Evolutionary conservation across 2,113 vertebrate species (phyloP).

Genomic region (Phalacrocorax brasilianus): DNA sequence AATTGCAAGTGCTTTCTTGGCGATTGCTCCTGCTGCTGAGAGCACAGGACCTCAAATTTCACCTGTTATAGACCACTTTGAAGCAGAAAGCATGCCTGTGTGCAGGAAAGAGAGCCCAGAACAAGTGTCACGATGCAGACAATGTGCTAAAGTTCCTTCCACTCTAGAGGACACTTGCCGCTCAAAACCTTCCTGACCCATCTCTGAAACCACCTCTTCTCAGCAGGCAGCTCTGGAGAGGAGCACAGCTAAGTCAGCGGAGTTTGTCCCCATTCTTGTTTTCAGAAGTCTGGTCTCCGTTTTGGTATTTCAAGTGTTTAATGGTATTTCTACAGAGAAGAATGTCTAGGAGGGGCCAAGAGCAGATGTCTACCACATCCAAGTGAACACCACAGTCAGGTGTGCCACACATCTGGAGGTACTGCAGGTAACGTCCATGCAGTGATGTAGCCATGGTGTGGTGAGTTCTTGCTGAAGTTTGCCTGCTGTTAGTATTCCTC

Average conservation of each 20-base stretch:
- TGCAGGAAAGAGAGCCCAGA: neutral
- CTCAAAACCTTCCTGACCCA: neutral
- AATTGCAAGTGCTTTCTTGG: neutral
- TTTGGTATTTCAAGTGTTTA: neutral
- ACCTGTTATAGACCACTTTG: neutral
- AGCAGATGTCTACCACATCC: neutral
- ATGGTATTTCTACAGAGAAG: neutral
- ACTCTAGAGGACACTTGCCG: neutral
- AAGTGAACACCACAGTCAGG: neutral
- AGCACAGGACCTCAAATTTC: neutral
- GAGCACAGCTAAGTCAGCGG: neutral
- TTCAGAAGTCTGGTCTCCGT: neutral
- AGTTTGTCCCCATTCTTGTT: neutral
- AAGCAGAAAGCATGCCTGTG: neutral
- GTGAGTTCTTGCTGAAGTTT: neutral
- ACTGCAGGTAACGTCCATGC: neutral
- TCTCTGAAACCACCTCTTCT: neutral
- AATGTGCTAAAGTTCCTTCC: neutral
- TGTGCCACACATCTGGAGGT: neutral
- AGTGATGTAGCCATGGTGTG: neutral
- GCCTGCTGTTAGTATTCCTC: neutral
- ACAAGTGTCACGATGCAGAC: neutral
- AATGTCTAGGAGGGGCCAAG: neutral
- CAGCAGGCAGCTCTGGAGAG: neutral
- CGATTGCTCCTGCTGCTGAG: neutral